Conservation (phyloP, 2,113 vertebrate genomes). For the Atractosteus spatula region DNA sequence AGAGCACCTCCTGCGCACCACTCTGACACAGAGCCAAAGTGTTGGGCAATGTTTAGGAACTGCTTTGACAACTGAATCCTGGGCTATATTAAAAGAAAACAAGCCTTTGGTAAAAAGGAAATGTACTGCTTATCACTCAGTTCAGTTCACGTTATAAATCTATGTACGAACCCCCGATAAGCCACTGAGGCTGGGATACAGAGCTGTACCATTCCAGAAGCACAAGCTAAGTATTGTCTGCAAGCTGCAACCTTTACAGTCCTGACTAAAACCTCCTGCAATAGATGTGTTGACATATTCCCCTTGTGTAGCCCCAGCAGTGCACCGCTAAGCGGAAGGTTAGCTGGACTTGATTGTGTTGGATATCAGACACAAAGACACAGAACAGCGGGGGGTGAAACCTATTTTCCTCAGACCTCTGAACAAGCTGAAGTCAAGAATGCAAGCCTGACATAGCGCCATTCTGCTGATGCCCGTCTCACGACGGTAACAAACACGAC, state of each 20-base stretch:
- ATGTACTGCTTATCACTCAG: background rate
- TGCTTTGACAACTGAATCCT: background rate
- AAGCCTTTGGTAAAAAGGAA: background rate
- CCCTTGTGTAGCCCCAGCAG: background rate
- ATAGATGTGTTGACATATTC: background rate
- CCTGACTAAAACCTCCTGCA: background rate
- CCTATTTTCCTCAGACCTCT: background rate
- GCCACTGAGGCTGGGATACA: no score
- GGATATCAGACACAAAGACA: background rate
- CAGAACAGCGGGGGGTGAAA: background rate
- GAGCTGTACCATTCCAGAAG: no score
- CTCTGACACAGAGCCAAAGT: background rate
- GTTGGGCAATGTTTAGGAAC: background rate
- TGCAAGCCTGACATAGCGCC: background rate
- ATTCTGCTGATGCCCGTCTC: background rate
- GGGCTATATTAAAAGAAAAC: background rate
- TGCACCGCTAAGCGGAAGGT: background rate
- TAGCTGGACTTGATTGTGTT: background rate
- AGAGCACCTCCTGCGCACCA: no score
- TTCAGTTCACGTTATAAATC: background rate
- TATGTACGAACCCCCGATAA: no score
- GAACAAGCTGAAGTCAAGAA: background rate
- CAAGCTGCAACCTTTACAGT: background rate
- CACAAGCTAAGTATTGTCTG: no score
- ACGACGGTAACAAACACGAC: background rate